Percentiles rank a stretch among this genome's conserved stretches.
Conservation (phyloP, 2,113 vertebrate genomes). For the Peromyscus polionotus region DNA sequence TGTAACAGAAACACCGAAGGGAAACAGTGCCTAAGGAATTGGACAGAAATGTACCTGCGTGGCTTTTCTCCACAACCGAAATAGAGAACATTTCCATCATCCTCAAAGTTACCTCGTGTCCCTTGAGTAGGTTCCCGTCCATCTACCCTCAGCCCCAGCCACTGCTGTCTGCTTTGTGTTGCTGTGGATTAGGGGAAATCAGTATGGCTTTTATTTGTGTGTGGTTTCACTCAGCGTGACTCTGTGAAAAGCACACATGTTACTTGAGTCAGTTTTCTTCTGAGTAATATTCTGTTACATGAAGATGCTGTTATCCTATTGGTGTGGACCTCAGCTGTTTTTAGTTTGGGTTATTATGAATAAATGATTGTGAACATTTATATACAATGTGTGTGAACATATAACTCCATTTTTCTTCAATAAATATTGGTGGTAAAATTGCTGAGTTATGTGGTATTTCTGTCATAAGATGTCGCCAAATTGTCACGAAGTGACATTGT, state of each 20-base stretch:
- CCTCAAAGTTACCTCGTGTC: not conserved
- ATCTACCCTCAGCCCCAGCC: not conserved
- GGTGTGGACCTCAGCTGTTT: not conserved
- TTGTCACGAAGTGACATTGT: not conserved
- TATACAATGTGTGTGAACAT: constrained; percentile 37
- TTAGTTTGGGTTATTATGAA: constrained; percentile 39
- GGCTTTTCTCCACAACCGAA: not conserved
- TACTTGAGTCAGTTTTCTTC: not conserved
- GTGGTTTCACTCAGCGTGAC: not conserved
- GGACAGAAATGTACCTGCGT: not conserved
- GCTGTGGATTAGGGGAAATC: not conserved
- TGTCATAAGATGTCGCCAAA: not conserved
- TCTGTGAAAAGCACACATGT: not conserved
- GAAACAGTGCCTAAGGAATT: not conserved
- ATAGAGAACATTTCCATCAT: not conserved
- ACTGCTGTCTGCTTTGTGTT: not conserved
- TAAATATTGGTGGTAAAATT: constrained; percentile 58
- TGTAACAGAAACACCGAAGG: not conserved
- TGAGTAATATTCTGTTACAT: not conserved
- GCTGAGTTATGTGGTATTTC: not conserved
- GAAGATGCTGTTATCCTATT: not conserved
- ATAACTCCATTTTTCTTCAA: constrained; percentile 61
- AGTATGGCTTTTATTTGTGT: not conserved
- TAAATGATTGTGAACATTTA: constrained; percentile 49
- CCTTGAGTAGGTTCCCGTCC: not conserved